Evolutionary conservation across 2,797 vertebrate genomes (phyloP).

Genomic region (Tympanoctomys barrerae): DNA sequence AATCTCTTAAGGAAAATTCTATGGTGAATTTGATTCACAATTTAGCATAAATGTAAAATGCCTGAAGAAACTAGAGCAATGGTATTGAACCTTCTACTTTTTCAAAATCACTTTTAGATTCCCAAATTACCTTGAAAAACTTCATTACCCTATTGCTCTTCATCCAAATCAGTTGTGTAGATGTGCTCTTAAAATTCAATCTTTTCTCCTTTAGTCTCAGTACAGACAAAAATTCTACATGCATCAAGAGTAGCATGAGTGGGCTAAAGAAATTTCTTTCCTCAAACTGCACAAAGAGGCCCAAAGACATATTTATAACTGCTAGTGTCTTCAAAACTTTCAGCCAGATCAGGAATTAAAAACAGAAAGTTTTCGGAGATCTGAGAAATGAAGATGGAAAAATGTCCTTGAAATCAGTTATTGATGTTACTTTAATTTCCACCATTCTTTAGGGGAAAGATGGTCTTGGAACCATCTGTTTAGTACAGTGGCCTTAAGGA

Average conservation of each 20-base stretch:
- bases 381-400: not conserved
- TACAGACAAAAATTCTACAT: not conserved
- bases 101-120: not conserved
- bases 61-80: not conserved
- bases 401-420: not conserved
- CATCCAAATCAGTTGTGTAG: not conserved
- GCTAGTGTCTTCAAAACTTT: not conserved
- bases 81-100: not conserved
- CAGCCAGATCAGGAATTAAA: not conserved
- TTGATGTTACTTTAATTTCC: not conserved
- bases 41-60: not conserved
- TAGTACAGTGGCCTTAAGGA: not conserved
- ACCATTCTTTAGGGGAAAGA: not conserved
- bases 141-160: not conserved
- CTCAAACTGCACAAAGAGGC: not conserved
- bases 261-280: rapidly evolving
- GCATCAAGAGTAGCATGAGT: not conserved
- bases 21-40: not conserved
- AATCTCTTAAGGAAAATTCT: not conserved
- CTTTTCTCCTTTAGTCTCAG: not conserved
- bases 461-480: not conserved
- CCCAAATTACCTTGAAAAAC: not conserved
- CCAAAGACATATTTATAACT: not conserved
- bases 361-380: slow-evolving; percentile 2
- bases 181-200: not conserved